Conservation (phyloP, 2,888 invertebrate genomes). For the Pristionchus japonicus region DNA sequence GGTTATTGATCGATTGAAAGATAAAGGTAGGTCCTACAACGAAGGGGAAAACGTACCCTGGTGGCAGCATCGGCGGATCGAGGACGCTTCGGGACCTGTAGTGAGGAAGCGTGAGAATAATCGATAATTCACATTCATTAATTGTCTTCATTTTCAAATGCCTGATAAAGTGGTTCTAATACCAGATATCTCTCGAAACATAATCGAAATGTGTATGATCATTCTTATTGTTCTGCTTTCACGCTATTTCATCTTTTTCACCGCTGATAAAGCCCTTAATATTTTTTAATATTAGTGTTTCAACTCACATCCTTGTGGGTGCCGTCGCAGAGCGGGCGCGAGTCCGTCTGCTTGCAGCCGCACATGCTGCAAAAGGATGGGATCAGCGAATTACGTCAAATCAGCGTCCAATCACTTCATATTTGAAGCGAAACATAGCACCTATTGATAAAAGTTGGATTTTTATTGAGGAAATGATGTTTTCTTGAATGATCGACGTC, state of each 20-base stretch:
- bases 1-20: not conserved
- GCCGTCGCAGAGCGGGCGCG: conserved; percentile 96
- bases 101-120: not conserved
- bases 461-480: too few species aligned
- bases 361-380: conserved; percentile 85
- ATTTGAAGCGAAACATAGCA: too few species aligned
- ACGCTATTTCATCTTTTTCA: not conserved
- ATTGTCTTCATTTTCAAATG: too few species aligned
- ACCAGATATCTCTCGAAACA: not conserved
- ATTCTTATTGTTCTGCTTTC: not conserved
- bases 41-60: not conserved
- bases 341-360: conserved; percentile 94
- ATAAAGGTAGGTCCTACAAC: too few species aligned
- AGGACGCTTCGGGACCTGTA: conserved; percentile 60
- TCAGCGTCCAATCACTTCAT: too few species aligned
- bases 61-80: conserved; percentile 54
- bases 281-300: not conserved
- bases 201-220: not conserved
- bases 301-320: conserved; percentile 82
- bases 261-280: not conserved
- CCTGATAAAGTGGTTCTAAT: too few species aligned
- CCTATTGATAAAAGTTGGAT: too few species aligned
- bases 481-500: too few species aligned
- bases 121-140: too few species aligned
- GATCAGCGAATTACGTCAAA: too few species aligned